phyloP scores from a whole-genome alignment of 2,888 invertebrate genomes.

The Yponomeuta cagnagella region DNA sequence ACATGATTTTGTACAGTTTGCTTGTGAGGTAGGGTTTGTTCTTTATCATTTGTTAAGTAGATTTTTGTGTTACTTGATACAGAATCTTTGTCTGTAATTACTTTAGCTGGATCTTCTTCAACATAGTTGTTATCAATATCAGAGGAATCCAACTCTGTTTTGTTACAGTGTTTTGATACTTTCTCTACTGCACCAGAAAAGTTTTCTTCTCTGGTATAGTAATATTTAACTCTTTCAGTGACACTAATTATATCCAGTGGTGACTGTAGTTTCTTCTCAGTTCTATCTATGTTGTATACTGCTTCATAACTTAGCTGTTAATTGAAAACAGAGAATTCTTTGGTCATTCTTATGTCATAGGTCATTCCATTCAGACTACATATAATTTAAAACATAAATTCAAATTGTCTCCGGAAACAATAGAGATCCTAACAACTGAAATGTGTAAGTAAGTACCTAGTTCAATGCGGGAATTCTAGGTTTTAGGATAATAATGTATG shows the following conservation, averaged over 20 bases:
- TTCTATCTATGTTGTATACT: constrained; percentile 42
- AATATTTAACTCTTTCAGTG: constrained; percentile 33
- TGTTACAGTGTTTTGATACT: constrained; percentile 15
- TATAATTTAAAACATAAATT: too few species aligned
- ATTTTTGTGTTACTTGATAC: too few species aligned
- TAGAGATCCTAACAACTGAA: too few species aligned
- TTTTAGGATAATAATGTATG: too few species aligned
- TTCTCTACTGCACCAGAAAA: constrained; percentile 14
- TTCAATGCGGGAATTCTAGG: too few species aligned
- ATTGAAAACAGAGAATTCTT: constrained; percentile 17
- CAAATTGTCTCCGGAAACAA: too few species aligned
- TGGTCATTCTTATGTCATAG: too few species aligned
- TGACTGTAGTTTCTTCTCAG: constrained; percentile 33
- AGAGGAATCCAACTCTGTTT: constrained; percentile 21
- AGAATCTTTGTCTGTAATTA: not conserved
- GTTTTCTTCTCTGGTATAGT: constrained; percentile 21
- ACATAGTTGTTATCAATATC: not conserved
- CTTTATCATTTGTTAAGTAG: too few species aligned
- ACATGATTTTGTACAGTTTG: too few species aligned
- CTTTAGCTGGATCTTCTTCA: not conserved
- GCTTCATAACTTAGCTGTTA: constrained; percentile 41
- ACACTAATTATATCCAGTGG: constrained; percentile 30
- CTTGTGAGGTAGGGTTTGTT: too few species aligned
- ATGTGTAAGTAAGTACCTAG: too few species aligned
- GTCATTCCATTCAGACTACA: too few species aligned